These are phyloP conservation scores for Solea senegalensis DNA, from an alignment of 2,113 vertebrate genomes.

Conservation along the genomic window DNA sequence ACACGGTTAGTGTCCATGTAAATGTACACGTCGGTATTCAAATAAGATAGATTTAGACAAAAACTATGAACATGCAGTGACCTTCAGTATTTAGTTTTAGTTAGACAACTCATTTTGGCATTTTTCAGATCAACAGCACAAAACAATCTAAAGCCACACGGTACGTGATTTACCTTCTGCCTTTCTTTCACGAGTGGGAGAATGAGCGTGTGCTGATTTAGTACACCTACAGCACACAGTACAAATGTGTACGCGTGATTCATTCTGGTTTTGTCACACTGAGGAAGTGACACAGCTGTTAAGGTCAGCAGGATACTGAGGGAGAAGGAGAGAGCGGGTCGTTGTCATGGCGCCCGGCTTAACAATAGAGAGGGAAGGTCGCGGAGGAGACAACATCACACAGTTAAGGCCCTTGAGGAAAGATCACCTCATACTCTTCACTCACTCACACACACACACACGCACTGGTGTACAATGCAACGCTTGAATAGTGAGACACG, in stretches of 20 bases:
- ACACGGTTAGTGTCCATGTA: no score
- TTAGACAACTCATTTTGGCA: not conserved
- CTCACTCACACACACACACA: slow-evolving; percentile 26
- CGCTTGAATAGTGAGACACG: slow-evolving; percentile 25
- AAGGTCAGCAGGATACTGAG: slow-evolving; percentile 76
- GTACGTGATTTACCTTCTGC: not conserved
- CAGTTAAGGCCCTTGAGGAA: slow-evolving; percentile 38
- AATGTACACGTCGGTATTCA: no score
- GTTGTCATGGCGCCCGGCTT: slow-evolving; percentile 69
- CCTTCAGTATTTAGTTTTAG: not conserved
- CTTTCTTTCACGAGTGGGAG: slow-evolving; percentile 6
- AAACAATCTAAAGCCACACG: not conserved
- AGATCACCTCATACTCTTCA: slow-evolving; percentile 45
- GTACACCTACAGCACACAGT: slow-evolving; percentile 28
- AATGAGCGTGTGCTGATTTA: slow-evolving; percentile 25
- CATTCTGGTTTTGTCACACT: slow-evolving; percentile 71
- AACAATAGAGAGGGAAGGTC: slow-evolving; percentile 61
- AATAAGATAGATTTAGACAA: no score
- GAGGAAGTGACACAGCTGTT: slow-evolving; percentile 84
- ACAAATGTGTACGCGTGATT: slow-evolving; percentile 40
- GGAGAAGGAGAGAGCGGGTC: slow-evolving; percentile 60
- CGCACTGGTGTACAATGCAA: slow-evolving; percentile 37
- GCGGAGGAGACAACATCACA: slow-evolving; percentile 38
- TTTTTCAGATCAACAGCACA: not conserved
- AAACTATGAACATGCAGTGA: not conserved